phyloP scores from a whole-genome alignment of 2,797 vertebrate species.

The Danio aesculapii region DNA sequence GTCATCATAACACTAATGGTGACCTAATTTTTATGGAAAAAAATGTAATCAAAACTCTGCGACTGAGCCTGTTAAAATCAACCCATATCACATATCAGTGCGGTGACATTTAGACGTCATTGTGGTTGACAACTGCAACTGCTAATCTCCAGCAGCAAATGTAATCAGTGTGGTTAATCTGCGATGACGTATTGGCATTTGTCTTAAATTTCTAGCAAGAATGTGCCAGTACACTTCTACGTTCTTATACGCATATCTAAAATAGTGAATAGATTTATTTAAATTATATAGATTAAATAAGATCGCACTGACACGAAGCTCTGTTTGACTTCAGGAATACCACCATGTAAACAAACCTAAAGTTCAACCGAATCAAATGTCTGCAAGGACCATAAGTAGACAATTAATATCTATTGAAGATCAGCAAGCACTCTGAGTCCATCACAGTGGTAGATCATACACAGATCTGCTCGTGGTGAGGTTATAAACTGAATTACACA shows the following conservation, averaged over 20 bases:
- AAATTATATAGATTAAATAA: background rate
- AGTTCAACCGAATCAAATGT: conserved; percentile 10
- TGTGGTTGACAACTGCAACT: background rate
- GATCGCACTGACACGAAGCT: background rate
- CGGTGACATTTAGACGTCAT: background rate
- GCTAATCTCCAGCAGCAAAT: background rate
- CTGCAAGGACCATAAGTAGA: background rate
- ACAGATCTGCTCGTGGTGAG: background rate
- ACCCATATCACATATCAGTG: too few relatives aligned
- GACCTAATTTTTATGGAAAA: too few relatives aligned
- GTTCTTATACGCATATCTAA: background rate
- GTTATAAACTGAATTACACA: conserved; percentile 24
- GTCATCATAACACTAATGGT: too few relatives aligned
- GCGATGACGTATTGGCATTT: background rate
- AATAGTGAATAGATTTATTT: background rate
- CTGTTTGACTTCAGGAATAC: background rate
- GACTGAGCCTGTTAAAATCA: background rate
- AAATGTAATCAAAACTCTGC: background rate
- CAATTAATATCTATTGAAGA: background rate
- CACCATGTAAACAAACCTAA: background rate
- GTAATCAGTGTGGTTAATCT: background rate
- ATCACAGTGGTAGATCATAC: background rate
- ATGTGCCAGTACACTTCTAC: background rate
- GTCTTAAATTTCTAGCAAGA: background rate
- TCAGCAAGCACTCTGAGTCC: conserved; percentile 8